These are phyloP conservation scores for Lycorma delicatula DNA, from an alignment of 1,140 invertebrate species.

Conservation along the genomic window DNA sequence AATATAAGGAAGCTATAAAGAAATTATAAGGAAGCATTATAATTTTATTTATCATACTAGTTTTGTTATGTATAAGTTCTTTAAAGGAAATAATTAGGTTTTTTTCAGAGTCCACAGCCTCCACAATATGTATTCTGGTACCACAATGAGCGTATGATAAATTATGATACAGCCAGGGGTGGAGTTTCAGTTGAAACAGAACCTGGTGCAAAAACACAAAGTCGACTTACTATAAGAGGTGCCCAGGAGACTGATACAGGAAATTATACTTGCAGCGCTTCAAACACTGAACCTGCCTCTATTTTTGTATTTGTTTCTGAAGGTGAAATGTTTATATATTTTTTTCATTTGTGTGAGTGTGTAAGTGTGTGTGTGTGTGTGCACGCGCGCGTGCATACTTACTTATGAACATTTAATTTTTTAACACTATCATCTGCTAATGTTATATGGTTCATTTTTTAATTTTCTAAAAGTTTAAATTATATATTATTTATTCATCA, in stretches of 20 bases:
- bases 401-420: not conserved
- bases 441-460: too few relatives aligned
- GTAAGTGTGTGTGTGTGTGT: not conserved
- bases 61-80: too few relatives aligned
- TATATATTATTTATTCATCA: too few relatives aligned
- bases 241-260: constrained; percentile 77
- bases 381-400: not conserved
- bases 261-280: constrained; percentile 83
- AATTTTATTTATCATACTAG: too few relatives aligned
- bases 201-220: constrained; percentile 70
- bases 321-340: too few relatives aligned
- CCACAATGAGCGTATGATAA: constrained; percentile 87
- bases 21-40: too few relatives aligned
- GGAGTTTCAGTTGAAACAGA: constrained; percentile 79
- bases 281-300: constrained; percentile 78
- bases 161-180: constrained; percentile 75
- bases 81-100: too few relatives aligned
- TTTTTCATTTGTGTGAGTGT: not conserved
- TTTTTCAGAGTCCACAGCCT: constrained; percentile 71
- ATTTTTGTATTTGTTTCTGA: constrained; percentile 85
- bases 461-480: too few relatives aligned
- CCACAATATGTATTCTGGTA: constrained; percentile 89
- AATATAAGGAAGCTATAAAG: too few relatives aligned
- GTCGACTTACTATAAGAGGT: constrained; percentile 68
- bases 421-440: too few relatives aligned